Conservation (phyloP, 2,797 vertebrate species). For the Thunnus albacares region DNA sequence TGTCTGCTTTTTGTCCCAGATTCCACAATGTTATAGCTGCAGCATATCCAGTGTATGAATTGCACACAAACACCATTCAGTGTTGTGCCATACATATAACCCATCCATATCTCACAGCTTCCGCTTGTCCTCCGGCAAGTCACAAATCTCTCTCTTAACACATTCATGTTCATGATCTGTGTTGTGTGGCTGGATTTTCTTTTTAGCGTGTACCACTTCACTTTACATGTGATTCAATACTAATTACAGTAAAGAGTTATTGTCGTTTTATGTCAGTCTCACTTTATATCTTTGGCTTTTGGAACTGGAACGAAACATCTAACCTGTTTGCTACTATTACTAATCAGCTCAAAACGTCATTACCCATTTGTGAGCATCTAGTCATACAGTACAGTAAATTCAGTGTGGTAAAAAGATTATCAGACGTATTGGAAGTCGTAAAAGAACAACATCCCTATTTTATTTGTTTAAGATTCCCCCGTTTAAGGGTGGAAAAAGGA, state of each 20-base stretch:
- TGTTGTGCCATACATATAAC: conserved; percentile 15
- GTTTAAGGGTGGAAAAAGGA: conserved; percentile 17
- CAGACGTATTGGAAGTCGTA: neutral
- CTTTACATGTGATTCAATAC: conserved; percentile 5
- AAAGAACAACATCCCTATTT: conserved; percentile 1
- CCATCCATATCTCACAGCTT: conserved; percentile 19
- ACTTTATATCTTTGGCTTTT: conserved; percentile 10
- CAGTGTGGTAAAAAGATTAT: conserved; percentile 8
- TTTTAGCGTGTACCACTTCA: conserved; percentile 7
- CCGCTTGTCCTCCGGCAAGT: conserved; percentile 12
- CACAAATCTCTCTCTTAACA: conserved; percentile 9
- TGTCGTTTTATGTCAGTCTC: conserved; percentile 22
- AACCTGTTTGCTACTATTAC: neutral
- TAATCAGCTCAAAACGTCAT: conserved; percentile 11
- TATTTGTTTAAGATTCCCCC: neutral
- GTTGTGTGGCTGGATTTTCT: conserved; percentile 21
- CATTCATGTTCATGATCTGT: conserved; percentile 1
- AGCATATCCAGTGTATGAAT: conserved; percentile 23
- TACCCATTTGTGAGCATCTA: neutral
- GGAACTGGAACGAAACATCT: conserved; percentile 7
- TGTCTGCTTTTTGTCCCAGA: conserved; percentile 55
- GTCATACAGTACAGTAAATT: conserved; percentile 13
- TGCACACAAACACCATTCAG: conserved; percentile 6
- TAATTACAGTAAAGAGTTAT: conserved; percentile 21
- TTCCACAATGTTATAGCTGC: conserved; percentile 42